Conservation (phyloP, 2,113 vertebrate species). For the Siniperca knerii region DNA sequence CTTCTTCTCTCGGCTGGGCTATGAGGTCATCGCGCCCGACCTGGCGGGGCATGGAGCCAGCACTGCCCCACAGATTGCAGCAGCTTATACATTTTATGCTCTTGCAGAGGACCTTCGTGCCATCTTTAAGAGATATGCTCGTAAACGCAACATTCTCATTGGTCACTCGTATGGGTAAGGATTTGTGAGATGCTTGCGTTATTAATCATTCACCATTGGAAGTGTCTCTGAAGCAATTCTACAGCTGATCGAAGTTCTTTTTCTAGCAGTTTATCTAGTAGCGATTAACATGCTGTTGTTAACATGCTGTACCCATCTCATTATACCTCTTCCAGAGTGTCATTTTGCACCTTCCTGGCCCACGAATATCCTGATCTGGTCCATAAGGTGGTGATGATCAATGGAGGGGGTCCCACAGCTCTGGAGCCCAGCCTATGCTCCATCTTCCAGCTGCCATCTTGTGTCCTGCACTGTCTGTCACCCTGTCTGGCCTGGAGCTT, state of each 20-base stretch:
- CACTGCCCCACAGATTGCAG: slow-evolving; percentile 91
- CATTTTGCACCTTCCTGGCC: slow-evolving; percentile 97
- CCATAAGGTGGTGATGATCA: slow-evolving; percentile 98
- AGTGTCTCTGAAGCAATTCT: neutral
- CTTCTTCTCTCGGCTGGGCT: slow-evolving; percentile 94
- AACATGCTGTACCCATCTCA: neutral
- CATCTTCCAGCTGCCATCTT: slow-evolving; percentile 97
- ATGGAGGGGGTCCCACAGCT: slow-evolving; percentile 94
- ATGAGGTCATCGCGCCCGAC: slow-evolving; percentile 95
- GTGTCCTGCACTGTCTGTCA: slow-evolving; percentile 93
- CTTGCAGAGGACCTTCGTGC: slow-evolving; percentile 94
- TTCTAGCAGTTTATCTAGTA: neutral
- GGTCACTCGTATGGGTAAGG: slow-evolving; percentile 95
- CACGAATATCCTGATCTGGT: slow-evolving; percentile 97
- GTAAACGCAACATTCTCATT: slow-evolving; percentile 93
- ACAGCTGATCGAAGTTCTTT: neutral
- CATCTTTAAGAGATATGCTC: slow-evolving; percentile 94
- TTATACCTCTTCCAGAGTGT: slow-evolving; percentile 85
- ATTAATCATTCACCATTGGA: neutral
- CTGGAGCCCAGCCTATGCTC: slow-evolving; percentile 98
- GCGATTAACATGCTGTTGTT: neutral
- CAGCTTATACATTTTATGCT: slow-evolving; percentile 96
- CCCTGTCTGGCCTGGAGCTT: slow-evolving; percentile 98
- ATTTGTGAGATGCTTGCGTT: slow-evolving; percentile 10
- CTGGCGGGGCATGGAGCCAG: slow-evolving; percentile 94